Conservation (phyloP, 2,113 vertebrate species). For the Nicator chloris region DNA sequence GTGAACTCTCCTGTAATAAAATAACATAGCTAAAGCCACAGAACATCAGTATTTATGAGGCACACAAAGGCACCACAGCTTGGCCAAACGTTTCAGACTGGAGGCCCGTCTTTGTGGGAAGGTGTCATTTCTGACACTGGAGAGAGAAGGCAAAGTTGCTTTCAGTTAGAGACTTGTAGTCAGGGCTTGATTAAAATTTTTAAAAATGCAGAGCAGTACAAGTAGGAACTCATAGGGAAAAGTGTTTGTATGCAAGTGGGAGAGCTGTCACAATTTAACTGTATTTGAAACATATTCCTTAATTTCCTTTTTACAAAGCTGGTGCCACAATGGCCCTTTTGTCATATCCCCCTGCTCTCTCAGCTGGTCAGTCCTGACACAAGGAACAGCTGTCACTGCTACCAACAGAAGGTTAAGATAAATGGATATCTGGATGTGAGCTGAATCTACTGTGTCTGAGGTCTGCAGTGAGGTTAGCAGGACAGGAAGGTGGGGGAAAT, state of each 20-base stretch:
- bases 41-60: neutral
- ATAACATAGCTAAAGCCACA: neutral
- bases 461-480: neutral
- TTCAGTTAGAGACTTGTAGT: neutral
- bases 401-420: neutral
- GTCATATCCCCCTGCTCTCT: neutral
- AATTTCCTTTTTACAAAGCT: neutral
- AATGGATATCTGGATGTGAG: neutral
- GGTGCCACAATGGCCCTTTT: neutral
- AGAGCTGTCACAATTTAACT: neutral
- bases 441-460: neutral
- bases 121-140: neutral
- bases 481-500: neutral
- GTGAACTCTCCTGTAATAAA: fast-evolving
- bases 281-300: neutral
- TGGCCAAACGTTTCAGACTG: fast-evolving
- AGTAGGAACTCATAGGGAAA: neutral
- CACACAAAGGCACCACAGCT: neutral
- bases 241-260: fast-evolving
- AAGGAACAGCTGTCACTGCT: neutral
- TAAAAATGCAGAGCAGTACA: neutral
- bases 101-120: neutral
- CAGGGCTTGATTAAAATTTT: neutral
- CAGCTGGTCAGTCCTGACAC: neutral
- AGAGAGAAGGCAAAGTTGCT: neutral